Conservation (phyloP, 2,113 vertebrate species). For the Athene noctua region DNA sequence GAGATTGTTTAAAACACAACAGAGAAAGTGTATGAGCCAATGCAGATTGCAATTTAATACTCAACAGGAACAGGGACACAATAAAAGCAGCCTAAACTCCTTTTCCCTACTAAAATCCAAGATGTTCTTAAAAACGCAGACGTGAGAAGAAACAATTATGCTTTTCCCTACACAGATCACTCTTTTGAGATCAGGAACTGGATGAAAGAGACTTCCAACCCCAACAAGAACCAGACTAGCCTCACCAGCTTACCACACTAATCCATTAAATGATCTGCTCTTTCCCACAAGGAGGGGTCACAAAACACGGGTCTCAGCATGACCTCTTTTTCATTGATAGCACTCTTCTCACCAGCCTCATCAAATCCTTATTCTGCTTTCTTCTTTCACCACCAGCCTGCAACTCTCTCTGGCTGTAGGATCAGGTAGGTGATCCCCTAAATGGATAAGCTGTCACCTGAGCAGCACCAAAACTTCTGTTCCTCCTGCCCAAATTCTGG, state of each 20-base stretch:
- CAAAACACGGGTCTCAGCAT: not conserved
- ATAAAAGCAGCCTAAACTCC: not conserved
- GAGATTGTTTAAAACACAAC: conserved; percentile 6
- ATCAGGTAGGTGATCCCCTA: rapidly evolving
- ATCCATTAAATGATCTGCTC: not conserved
- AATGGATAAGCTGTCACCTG: not conserved
- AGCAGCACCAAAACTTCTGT: rapidly evolving
- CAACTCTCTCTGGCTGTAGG: not conserved
- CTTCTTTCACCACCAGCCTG: not conserved
- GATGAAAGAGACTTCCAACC: not conserved
- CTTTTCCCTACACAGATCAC: not conserved
- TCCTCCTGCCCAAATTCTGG: not conserved
- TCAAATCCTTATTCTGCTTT: not conserved
- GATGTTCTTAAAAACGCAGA: not conserved
- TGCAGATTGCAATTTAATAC: not conserved
- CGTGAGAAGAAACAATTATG: not conserved
- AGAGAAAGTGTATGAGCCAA: not conserved
- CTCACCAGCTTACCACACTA: not conserved
- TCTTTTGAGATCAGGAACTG: not conserved
- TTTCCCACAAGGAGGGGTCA: not conserved
- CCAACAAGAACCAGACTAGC: not conserved
- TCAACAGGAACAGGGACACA: not conserved
- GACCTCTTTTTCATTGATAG: not conserved
- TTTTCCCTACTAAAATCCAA: not conserved
- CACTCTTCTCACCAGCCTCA: not conserved